phyloP scores from a whole-genome alignment of 2,888 invertebrate genomes.

The Sphaeridia pumilis region DNA sequence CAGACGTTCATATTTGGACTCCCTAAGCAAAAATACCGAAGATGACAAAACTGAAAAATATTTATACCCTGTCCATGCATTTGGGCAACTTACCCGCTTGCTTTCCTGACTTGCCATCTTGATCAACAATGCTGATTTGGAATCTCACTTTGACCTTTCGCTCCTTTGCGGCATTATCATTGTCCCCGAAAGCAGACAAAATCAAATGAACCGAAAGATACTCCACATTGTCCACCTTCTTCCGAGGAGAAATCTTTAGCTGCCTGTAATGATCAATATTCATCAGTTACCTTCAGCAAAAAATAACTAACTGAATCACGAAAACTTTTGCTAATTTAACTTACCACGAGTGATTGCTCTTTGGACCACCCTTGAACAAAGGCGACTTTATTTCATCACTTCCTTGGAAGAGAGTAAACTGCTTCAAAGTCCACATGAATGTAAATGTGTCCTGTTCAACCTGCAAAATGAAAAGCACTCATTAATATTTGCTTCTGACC shows the following conservation, averaged over 20 bases:
- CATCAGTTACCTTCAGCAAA: background rate
- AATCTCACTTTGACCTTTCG: conserved; percentile 31
- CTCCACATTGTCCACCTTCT: conserved; percentile 32
- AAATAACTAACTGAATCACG: background rate
- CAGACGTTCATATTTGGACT: conserved; percentile 33
- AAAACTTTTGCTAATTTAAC: background rate
- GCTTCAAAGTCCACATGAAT: conserved; percentile 30
- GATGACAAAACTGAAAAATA: conserved; percentile 2
- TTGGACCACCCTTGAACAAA: conserved; percentile 30
- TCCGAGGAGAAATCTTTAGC: conserved; percentile 34
- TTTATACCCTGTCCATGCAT: background rate
- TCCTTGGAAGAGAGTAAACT: conserved; percentile 29
- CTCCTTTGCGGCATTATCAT: conserved; percentile 15
- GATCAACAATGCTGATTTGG: conserved; percentile 32
- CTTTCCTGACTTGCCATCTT: conserved; percentile 31
- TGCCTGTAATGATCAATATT: conserved; percentile 24
- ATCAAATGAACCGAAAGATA: conserved; percentile 34
- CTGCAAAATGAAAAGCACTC: conserved; percentile 16
- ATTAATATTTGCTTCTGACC: too few relatives aligned
- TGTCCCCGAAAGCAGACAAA: conserved; percentile 29
- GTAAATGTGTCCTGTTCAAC: conserved; percentile 35
- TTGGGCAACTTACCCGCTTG: conserved; percentile 26
- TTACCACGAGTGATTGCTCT: conserved; percentile 33
- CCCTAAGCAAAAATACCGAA: conserved; percentile 15
- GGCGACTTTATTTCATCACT: conserved; percentile 34